phyloP scores from a whole-genome alignment of 2,113 vertebrate species.

The Otolemur garnettii region DNA sequence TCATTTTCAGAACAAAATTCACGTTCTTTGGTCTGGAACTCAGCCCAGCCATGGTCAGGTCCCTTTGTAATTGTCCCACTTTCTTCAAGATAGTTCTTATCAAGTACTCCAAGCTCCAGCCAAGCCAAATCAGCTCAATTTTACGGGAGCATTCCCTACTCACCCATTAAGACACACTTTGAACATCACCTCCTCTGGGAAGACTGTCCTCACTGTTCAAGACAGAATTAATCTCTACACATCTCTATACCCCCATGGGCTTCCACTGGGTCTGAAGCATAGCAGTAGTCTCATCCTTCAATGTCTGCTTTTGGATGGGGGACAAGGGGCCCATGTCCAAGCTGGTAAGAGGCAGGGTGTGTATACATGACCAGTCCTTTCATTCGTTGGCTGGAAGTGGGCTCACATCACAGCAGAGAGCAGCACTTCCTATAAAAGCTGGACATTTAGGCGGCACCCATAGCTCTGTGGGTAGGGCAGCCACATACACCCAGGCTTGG shows the following conservation, averaged over 20 bases:
- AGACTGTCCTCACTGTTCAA: background rate
- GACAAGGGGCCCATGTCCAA: background rate
- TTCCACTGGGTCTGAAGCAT: background rate
- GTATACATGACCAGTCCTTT: background rate
- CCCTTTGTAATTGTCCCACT: background rate
- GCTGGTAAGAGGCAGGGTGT: background rate
- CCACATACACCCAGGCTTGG: too few relatives aligned
- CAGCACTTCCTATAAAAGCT: background rate
- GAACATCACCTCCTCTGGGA: background rate
- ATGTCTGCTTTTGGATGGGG: background rate
- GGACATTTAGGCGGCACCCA: background rate
- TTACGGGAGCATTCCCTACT: background rate
- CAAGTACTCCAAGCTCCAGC: background rate
- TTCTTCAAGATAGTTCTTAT: background rate
- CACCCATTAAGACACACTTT: background rate
- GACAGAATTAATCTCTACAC: background rate
- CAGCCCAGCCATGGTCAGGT: background rate
- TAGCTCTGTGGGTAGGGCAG: too few relatives aligned
- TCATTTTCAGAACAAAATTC: background rate
- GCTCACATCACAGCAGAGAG: background rate
- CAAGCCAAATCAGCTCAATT: background rate
- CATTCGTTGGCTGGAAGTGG: background rate
- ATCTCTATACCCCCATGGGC: too few relatives aligned
- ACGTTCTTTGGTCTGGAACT: background rate
- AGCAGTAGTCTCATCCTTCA: background rate